phyloP scores from a whole-genome alignment of 2,797 vertebrate species.

The Rallus crepitans region DNA sequence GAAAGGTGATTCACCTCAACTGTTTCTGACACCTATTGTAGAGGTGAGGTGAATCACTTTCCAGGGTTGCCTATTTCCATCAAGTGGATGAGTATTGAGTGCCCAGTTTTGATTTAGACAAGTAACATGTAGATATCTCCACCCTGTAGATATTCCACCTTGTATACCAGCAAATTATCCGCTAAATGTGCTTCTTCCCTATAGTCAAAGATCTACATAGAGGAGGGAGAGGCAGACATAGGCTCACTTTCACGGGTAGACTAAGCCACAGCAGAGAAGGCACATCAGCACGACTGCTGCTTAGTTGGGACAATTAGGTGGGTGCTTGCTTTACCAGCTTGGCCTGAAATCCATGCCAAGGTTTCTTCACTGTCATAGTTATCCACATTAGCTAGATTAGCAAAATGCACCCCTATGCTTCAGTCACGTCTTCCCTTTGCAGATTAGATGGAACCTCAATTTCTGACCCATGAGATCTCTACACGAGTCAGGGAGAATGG shows the following conservation, averaged over 20 bases:
- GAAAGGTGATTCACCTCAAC: not conserved
- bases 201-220: not conserved
- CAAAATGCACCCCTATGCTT: accelerated
- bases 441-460: not conserved
- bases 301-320: accelerated
- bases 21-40: not conserved
- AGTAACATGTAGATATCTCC: not conserved
- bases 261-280: not conserved
- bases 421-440: not conserved
- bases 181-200: not conserved
- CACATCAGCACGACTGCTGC: not conserved
- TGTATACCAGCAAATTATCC: not conserved
- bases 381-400: not conserved
- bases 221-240: not conserved
- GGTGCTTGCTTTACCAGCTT: accelerated
- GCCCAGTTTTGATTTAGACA: not conserved
- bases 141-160: not conserved
- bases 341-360: not conserved
- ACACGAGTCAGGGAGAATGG: accelerated
- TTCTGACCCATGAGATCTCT: not conserved
- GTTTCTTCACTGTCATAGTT: not conserved
- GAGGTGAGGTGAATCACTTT: not conserved
- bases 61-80: not conserved
- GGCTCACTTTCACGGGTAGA: not conserved
- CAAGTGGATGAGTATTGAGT: not conserved